Evolutionary conservation across 1,140 invertebrate species (phyloP), one percentile per base, ranked within the genome.

Genomic region (Elymnias hypermnestra): DNA sequence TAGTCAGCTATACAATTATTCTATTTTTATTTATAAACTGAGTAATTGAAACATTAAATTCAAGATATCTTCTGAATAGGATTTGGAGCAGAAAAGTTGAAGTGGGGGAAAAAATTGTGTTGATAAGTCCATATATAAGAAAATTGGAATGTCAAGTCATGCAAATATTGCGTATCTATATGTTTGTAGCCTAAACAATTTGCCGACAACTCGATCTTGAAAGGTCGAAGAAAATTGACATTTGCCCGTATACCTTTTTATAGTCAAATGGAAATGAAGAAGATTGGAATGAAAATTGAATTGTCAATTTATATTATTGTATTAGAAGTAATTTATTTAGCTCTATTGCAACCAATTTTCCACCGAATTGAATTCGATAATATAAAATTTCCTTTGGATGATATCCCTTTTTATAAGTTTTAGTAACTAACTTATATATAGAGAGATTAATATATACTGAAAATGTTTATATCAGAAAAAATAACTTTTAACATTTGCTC

Each of bases 121-220:
- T 71, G 63, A 64, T 67, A 64, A 67, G 54, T 50, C 44, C 48
- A 43, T 55, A 64, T 64, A 63, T 70, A 45, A 45, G 42, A 28
- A 47, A 26, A 47, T 33, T 40, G 44, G 37, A 26, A 47, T 47
- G 36, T 31, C 36, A 28, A 47, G 19, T 47, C 37, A 25, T 40
- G 36, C 36, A 47, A 23, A 47, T 29, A 29, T 13, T 40, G 31
- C 10, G 10, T 29, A 29, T 29, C 21, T 22, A 22, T 29, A 29
- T 29, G 26, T 29, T 29, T 38, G 39, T 36, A 39, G 13, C 22
- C 25, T 47, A 47, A 47, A 47, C 36, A 47, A 47, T 47, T 38
- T 47, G 39, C 29, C 48, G 50, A 59, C 64, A 59, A 68, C 69
- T 63, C 53, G 49, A 69, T 64, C 54, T 47, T 37, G 46, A 59